Evolutionary conservation across 2,113 vertebrate genomes (phyloP).

Genomic region (Caranx melampygus): DNA sequence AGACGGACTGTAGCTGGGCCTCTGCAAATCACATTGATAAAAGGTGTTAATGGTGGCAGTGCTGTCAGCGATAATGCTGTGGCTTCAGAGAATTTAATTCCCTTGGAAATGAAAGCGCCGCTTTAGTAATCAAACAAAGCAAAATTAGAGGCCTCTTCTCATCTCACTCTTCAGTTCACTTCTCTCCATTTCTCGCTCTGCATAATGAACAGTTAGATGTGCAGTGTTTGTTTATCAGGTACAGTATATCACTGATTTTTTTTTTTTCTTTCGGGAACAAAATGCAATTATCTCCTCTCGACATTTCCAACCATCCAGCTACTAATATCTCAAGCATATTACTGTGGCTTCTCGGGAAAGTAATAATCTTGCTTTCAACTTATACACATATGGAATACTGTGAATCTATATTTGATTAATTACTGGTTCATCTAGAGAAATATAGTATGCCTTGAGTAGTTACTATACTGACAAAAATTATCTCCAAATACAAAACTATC

Average conservation of each 20-base stretch:
- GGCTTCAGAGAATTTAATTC: constrained; percentile 24
- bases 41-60: constrained; percentile 33
- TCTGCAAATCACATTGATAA: constrained; percentile 44
- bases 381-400: constrained; percentile 2
- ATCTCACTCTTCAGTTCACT: constrained; percentile 33
- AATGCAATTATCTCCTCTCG: constrained; percentile 52
- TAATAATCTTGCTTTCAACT: constrained; percentile 27
- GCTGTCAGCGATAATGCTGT: constrained; percentile 33
- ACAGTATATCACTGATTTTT: background rate
- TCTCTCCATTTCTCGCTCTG: constrained; percentile 15
- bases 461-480: background rate
- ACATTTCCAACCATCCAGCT: constrained; percentile 31
- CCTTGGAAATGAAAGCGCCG: constrained; percentile 35
- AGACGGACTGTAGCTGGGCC: constrained; percentile 4
- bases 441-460: background rate
- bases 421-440: background rate
- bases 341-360: constrained; percentile 8
- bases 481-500: background rate
- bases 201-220: constrained; percentile 36
- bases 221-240: constrained; percentile 51
- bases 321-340: constrained; percentile 41
- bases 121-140: constrained; percentile 57
- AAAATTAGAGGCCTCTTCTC: constrained; percentile 33
- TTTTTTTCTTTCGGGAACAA: constrained; percentile 9
- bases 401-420: constrained; percentile 12